Evolutionary conservation across 2,888 invertebrate species (phyloP), one percentile per base, ranked within the genome.

Genomic region (Eueremaeus valkanovi): DNA sequence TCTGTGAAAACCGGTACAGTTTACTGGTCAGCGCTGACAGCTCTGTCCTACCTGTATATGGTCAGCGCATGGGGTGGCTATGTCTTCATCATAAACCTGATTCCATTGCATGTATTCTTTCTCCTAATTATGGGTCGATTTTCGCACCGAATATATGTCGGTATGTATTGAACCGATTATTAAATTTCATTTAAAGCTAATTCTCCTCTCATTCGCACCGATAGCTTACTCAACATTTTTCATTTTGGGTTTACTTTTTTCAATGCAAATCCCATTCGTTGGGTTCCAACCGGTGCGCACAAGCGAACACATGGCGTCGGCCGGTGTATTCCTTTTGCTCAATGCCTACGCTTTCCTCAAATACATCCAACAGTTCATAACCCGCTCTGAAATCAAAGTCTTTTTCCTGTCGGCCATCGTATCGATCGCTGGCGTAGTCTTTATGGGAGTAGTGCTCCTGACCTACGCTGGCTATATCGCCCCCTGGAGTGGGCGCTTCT

Each of bases 21-120:
- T 45, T 97, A 92, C 84, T 99, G 98, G 98, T 90, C 97, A 5
- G 89, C 92, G 45, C 89, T 94, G 82, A 91, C 97, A 75, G 93
- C 99, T 9, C 83, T 99, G 5, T 95, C 97, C 0, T 99, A 99
- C 85, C 98, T 99, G 85, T 99, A 99, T 85, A 99, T 99, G 99
- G 99, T 98, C 1, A 98, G 97, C 78, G 98, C 98, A 79, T 99
- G 99, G 99, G 99, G 99, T 80, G 99, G 99, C 79, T 99, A 99
- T 83, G 98, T 99, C 55, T 99, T 98, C 84, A 99, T 99, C 81
- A 99, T 98, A 83, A 99, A 99, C 85, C 86, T 99, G 82, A 98
- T 99, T 80, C 99, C 99, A 0, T 88, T 99, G 16, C 99, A 99
- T 83, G 97, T 97, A 5, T 96, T 99, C 85, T 90, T 91, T 1